Evolutionary conservation across 2,113 vertebrate genomes (phyloP).

Genomic region (Ictalurus punctatus): DNA sequence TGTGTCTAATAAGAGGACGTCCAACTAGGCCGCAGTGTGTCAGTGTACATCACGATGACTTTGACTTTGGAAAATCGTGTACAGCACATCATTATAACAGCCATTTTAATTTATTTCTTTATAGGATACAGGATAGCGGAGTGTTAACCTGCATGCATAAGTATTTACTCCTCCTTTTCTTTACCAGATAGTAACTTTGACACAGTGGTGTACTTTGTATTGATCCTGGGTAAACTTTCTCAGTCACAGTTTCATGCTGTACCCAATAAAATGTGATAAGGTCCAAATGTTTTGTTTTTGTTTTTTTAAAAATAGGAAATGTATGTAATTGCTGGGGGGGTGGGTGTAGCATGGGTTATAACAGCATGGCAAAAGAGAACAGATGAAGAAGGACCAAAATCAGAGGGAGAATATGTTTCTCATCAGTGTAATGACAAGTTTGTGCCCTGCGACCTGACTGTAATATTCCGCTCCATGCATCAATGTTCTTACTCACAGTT

Average conservation of each 20-base stretch:
- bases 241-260: not conserved
- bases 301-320: not conserved
- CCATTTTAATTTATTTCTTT: not conserved
- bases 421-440: not conserved
- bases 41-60: not conserved
- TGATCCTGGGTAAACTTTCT: not conserved
- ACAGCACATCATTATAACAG: not conserved
- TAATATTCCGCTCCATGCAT: not conserved
- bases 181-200: not conserved
- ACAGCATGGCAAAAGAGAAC: not conserved
- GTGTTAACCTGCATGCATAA: not conserved
- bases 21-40: constrained; percentile 24
- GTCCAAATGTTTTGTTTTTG: not conserved
- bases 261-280: not conserved
- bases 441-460: not conserved
- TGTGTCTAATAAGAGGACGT: not conserved
- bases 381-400: not conserved
- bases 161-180: not conserved
- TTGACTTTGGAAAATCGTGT: not conserved
- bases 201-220: not conserved
- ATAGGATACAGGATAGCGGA: not conserved
- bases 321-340: not conserved
- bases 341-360: rapidly evolving
- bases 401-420: not conserved
- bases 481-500: not conserved